Evolutionary conservation across 2,113 vertebrate species (phyloP), one percentile per base, ranked within the genome.

Genomic region (Furnarius figulus): DNA sequence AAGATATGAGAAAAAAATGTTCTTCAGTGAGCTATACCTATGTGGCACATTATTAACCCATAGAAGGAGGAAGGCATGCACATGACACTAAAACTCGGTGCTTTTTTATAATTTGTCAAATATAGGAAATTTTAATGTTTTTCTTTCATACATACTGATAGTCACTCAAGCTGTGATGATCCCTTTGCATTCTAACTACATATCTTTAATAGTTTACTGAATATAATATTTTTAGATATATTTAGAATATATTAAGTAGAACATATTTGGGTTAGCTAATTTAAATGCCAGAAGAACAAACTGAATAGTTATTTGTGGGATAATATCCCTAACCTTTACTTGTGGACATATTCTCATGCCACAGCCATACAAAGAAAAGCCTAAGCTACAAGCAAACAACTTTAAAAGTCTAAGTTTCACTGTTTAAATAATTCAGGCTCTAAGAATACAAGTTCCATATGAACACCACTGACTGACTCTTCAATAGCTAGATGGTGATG

Each of bases 271-370:
- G 13, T 78, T 83, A 89, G 22, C 25, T 78, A 65, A 79, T 96
- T 65, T 65, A 84, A 94, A 94, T 78, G 31, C 14, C 87, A n/a
- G 21, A 56, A 95, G 16, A 90, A 37, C 27, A 89, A 96, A 92
- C 11, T 39, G n/a, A 42, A 78, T 95, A 44, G 18, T 8, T 79
- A 44, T 88, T 93, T 90, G 30, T 88, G 81, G 40, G 12, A 28
- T 46, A 88, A 71, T 30, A 47, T 35, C 25, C 35, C 35, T 55
- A 37, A 5, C 10, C 40, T 93, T 92, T 63, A 61, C 52, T 91
- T 87, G 23, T 50, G 23, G 47, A 47, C 62, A 33, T 27, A 3
- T 85, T 91, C n/a, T 82, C 20, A 40, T 86, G 25, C 22, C 55
- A 61, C 65, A 85, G 18, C 2, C 13, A 12, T 24, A 22, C 6